A percentile compares a stretch with the other conserved stretches of the same genome.
Conservation (phyloP, 2,797 vertebrate species). For the Kryptolebias ocellatus region DNA sequence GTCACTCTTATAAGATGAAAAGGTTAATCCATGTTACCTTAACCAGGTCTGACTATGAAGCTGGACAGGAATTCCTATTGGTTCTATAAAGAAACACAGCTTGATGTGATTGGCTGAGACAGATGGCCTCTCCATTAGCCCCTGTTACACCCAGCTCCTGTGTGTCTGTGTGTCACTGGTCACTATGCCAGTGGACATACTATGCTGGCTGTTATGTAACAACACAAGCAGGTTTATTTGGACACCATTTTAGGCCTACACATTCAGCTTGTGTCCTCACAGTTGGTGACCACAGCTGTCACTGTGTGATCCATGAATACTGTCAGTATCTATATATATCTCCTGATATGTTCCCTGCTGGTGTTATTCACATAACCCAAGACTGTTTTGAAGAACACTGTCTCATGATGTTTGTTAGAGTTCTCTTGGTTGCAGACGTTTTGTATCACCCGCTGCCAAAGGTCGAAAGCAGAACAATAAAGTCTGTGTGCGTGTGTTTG, state of each 20-base stretch:
- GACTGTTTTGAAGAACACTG: background rate
- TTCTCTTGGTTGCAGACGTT: slow-evolving; percentile 12
- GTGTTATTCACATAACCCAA: slow-evolving; percentile 20
- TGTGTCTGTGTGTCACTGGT: slow-evolving; percentile 35
- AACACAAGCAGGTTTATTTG: slow-evolving; percentile 31
- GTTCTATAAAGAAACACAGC: slow-evolving; percentile 21
- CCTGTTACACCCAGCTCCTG: slow-evolving; percentile 17
- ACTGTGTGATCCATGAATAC: slow-evolving; percentile 14
- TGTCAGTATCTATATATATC: slow-evolving; percentile 33
- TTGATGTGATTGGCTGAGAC: slow-evolving; percentile 54
- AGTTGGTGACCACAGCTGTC: slow-evolving; percentile 54
- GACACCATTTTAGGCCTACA: slow-evolving; percentile 38
- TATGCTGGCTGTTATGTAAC: slow-evolving; percentile 52
- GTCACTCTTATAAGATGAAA: slow-evolving; percentile 48
- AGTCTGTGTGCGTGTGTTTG: too few species aligned
- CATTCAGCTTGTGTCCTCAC: slow-evolving; percentile 24
- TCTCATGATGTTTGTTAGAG: slow-evolving; percentile 12
- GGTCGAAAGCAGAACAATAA: too few species aligned
- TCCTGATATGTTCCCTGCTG: slow-evolving; percentile 40
- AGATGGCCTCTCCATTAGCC: slow-evolving; percentile 27
- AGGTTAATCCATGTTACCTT: slow-evolving; percentile 66
- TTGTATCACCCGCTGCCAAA: background rate
- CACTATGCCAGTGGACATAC: slow-evolving; percentile 42
- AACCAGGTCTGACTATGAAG: slow-evolving; percentile 11
- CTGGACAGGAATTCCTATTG: slow-evolving; percentile 30